Base-by-base conservation (phyloP, 2,797 vertebrate genomes). In the Sus cebifrons region DNA sequence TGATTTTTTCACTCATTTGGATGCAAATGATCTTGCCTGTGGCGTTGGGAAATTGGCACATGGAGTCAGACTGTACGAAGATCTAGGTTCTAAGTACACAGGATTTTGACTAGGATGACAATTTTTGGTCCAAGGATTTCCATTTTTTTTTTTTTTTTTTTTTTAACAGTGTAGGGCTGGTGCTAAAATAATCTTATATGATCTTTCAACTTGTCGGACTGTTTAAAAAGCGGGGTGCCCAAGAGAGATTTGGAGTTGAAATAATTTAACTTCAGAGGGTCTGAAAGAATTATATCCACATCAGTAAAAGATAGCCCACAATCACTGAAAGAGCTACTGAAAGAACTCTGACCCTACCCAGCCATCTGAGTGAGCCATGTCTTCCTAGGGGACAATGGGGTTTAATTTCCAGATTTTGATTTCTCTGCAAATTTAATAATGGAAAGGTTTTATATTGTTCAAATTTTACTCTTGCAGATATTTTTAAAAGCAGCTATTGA, bases 401-500 rank as follows among this genome's bases (percentile, higher is more conserved):
- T 77, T 83, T 89, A 54, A 65, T 32, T 90, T 75, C 64, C 23
- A 2, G 27, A 81, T 23, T 93, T 96, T 40, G 56, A 77, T 65
- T 87, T 85, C 17, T 91, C 73, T 90, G 40, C 13, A 65, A 92
- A 32, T 82, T 95, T 81, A 90, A 89, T 56, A 90, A 56, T 27
- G 15, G 40, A 49, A 90, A 60, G 11, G 27, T 74, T 95, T 97
- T 83, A 86, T 11, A 86, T 67, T 75, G 56, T 32, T 79, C 36
- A 68, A 54, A 65, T 82, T 96, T 92, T 68, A 96, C 81, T 90
- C 54, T 77, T 78, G 86, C 52, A 90, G 85, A 60, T 83, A 95
- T 85, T 97, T 95, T 96, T 90, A 58, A 97, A 95, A 96, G 77
- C 44, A 97, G 88, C 68, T 85, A 65, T 87, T 85, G 65, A 95